Evolutionary conservation across 2,888 invertebrate genomes (phyloP).

Genomic region (Julus scandinavius): DNA sequence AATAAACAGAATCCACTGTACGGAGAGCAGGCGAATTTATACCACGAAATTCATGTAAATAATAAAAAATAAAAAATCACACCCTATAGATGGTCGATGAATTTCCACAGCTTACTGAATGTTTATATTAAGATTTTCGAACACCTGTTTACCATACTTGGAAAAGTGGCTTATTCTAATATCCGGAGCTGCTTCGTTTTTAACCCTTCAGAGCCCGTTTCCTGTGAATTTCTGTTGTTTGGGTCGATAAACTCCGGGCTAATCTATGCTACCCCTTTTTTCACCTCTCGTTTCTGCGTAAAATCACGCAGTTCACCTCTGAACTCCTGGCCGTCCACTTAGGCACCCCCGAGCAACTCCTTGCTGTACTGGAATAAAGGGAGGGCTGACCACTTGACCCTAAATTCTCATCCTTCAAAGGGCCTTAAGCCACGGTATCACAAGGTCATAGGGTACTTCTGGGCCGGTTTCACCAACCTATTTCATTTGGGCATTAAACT

Average conservation of each 20-base stretch:
- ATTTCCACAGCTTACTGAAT: too few species aligned
- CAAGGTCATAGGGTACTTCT: too few species aligned
- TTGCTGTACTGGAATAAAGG: not conserved
- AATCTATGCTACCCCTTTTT: not conserved
- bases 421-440: not conserved
- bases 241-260: not conserved
- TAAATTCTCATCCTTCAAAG: not conserved
- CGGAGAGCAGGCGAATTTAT: too few species aligned
- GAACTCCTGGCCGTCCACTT: not conserved
- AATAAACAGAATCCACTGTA: too few species aligned
- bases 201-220: not conserved
- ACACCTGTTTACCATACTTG: too few species aligned
- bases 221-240: not conserved
- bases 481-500: too few species aligned
- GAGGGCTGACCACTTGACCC: slow-evolving; percentile 1
- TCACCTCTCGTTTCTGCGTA: not conserved
- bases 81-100: too few species aligned
- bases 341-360: not conserved
- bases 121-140: too few species aligned
- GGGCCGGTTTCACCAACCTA: too few species aligned
- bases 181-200: not conserved
- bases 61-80: too few species aligned
- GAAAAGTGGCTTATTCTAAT: not conserved
- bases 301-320: not conserved
- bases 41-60: too few species aligned